Evolutionary conservation across 2,113 vertebrate species (phyloP).

Genomic region (Dendrocopos noguchii): DNA sequence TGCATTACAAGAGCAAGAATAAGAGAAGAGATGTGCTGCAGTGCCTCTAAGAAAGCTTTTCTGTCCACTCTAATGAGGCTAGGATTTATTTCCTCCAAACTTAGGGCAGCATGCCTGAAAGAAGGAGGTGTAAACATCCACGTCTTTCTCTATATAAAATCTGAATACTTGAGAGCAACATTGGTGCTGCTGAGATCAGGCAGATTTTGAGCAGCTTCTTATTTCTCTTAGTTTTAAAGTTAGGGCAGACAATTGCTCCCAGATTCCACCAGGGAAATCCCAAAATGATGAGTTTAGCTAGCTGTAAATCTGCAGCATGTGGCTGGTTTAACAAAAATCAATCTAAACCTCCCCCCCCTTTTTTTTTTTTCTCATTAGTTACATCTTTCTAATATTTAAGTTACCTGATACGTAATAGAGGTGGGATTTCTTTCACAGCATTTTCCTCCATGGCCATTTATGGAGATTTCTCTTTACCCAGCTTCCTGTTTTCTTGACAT

Average conservation of each 20-base stretch:
- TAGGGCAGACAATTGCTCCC: not conserved
- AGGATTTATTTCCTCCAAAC: not conserved
- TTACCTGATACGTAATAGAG: not conserved
- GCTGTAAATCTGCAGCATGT: not conserved
- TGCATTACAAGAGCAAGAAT: not conserved
- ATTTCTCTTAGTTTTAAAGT: not conserved
- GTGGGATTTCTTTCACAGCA: not conserved
- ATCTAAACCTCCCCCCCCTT: not conserved
- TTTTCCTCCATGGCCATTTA: not conserved
- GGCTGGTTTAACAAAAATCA: not conserved
- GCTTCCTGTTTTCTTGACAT: not conserved
- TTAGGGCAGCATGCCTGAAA: not conserved
- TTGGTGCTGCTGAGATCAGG: not conserved
- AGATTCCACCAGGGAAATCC: not conserved
- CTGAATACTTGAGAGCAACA: not conserved
- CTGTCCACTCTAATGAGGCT: not conserved
- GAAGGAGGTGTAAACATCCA: not conserved
- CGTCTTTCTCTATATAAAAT: not conserved
- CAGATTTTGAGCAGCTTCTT: not conserved
- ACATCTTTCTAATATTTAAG: not conserved
- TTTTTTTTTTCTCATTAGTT: not conserved
- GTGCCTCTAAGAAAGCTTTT: not conserved
- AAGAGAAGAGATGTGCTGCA: not conserved
- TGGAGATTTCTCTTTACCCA: not conserved
- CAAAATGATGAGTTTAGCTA: not conserved